These are phyloP conservation scores for Cotesia chilonis DNA, from an alignment of 1,140 invertebrate genomes.

Conservation along the genomic window DNA sequence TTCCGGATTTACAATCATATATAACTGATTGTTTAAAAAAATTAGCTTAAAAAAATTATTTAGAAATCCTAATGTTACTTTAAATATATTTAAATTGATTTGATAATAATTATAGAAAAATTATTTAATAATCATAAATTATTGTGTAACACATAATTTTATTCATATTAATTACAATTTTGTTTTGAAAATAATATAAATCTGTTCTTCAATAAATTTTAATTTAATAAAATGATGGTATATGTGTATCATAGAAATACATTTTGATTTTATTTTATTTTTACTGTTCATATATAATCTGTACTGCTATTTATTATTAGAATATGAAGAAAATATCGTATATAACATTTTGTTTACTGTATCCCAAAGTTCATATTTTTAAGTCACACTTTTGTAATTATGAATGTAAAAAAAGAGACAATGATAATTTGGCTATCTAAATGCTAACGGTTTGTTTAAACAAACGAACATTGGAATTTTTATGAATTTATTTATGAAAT, in stretches of 20 bases:
- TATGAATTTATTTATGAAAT: no score
- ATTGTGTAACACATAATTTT: no score
- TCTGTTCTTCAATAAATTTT: conserved; percentile 52
- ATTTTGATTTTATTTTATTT: not conserved
- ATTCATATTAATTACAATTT: conserved; percentile 19
- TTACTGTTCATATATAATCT: not conserved
- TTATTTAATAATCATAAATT: no score
- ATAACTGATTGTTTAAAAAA: conserved; percentile 66
- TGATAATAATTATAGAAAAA: conserved; percentile 33
- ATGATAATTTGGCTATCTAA: no score
- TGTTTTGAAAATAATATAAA: conserved; percentile 38
- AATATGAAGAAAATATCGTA: no score
- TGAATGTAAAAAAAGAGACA: no score
- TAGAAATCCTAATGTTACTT: conserved; percentile 7
- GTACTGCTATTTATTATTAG: no score
- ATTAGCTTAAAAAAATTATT: conserved; percentile 48
- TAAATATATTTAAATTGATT: conserved; percentile 30
- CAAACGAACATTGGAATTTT: no score
- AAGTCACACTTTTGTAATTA: no score
- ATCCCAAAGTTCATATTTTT: no score
- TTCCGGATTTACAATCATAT: conserved; percentile 69
- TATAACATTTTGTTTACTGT: no score
- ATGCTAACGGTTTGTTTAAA: no score
- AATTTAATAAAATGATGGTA: conserved; percentile 49
- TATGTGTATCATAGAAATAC: conserved; percentile 30